A percentile compares a stretch with the other conserved stretches of the same genome.
phyloP scores from a whole-genome alignment of 2,113 vertebrate species.

The Sminthopsis crassicaudata region DNA sequence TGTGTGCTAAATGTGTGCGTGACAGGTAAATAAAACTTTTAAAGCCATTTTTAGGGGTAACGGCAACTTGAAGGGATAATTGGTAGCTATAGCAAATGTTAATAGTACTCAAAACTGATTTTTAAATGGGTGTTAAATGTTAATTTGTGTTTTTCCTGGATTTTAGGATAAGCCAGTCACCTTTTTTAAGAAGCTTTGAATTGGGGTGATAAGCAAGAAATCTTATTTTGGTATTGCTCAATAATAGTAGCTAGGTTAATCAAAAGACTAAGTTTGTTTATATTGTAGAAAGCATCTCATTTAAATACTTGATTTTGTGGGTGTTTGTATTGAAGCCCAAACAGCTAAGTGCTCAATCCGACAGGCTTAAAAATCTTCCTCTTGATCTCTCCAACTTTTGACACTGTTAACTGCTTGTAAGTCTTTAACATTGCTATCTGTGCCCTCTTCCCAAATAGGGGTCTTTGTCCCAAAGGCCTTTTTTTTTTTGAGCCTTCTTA shows the following conservation, averaged over 20 bases:
- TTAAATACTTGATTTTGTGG: background rate
- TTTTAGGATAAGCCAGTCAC: background rate
- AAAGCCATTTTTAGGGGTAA: background rate
- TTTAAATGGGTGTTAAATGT: background rate
- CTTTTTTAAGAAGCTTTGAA: background rate
- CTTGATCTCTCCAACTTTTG: background rate
- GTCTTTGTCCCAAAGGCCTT: background rate
- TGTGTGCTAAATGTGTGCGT: constrained; percentile 98
- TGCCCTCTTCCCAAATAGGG: background rate
- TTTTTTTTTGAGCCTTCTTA: too few relatives aligned
- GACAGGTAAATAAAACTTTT: constrained; percentile 90
- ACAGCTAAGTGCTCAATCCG: background rate
- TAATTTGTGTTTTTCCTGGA: background rate
- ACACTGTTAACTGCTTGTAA: background rate
- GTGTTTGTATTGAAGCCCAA: background rate
- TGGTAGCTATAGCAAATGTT: background rate
- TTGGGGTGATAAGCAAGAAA: background rate
- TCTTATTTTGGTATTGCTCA: background rate
- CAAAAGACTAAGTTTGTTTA: background rate
- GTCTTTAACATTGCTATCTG: background rate
- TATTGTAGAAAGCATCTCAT: background rate
- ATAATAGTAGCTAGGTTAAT: background rate
- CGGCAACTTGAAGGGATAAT: background rate
- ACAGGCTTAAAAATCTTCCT: background rate
- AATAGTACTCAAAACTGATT: background rate